These are phyloP conservation scores for Bimastos eiseni DNA, from an alignment of 2,888 invertebrate species.

Conservation along the genomic window DNA sequence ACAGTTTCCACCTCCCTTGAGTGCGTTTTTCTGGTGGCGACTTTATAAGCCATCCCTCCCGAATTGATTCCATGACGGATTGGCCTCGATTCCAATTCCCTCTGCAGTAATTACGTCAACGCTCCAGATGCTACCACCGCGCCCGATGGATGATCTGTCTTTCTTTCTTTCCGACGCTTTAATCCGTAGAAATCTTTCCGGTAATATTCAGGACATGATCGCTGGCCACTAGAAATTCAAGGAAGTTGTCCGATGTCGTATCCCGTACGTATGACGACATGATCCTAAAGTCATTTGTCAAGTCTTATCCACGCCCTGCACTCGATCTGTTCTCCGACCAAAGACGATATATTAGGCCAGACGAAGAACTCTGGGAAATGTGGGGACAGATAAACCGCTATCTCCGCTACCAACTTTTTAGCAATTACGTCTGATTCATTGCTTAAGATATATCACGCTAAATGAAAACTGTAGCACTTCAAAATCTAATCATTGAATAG, in stretches of 20 bases:
- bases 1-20: constrained; percentile 7
- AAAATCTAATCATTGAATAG: not conserved
- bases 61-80: constrained; percentile 23
- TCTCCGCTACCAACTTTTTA: not conserved
- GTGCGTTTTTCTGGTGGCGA: constrained; percentile 24
- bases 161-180: not conserved
- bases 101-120: constrained; percentile 18
- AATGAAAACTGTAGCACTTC: not conserved
- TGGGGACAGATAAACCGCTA: not conserved
- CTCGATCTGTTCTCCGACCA: not conserved
- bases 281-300: not conserved
- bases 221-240: not conserved
- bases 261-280: not conserved
- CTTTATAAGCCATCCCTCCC: constrained; percentile 27
- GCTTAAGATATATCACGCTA: not conserved
- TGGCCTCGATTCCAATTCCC: not conserved
- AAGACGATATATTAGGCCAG: not conserved
- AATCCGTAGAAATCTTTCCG: not conserved
- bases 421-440: not conserved
- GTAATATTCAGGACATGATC: constrained; percentile 13
- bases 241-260: not conserved
- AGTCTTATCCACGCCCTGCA: not conserved
- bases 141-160: constrained; percentile 6
- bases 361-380: not conserved
- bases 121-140: constrained; percentile 17